These are phyloP conservation scores for Pyrrhia umbra DNA, from an alignment of 2,888 invertebrate species.

Conservation along the genomic window DNA sequence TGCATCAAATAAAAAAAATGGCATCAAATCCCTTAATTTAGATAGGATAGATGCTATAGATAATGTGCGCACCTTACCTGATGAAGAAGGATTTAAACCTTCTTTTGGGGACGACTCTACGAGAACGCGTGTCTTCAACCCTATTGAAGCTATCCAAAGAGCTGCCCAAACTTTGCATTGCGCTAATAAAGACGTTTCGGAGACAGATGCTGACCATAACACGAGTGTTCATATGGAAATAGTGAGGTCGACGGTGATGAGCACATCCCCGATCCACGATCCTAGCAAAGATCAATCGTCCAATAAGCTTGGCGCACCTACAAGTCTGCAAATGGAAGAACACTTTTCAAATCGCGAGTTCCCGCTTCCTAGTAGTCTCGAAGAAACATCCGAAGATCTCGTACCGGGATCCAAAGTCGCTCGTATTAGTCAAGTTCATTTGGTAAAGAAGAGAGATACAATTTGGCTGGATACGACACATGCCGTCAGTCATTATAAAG, in stretches of 20 bases:
- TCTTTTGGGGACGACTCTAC: not conserved
- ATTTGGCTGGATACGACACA: constrained; percentile 45
- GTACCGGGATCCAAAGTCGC: not conserved
- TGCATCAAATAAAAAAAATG: not conserved
- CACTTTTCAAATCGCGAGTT: not conserved
- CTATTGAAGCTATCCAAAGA: not conserved
- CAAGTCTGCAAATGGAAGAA: not conserved
- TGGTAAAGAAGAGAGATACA: constrained; percentile 46
- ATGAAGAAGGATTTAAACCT: not conserved
- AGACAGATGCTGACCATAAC: not conserved
- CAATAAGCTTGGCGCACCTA: not conserved
- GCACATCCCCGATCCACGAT: not conserved
- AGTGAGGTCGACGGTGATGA: no score
- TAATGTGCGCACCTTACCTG: not conserved
- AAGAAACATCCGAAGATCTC: not conserved
- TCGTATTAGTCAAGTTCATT: constrained; percentile 9
- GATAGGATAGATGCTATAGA: not conserved
- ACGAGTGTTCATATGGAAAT: not conserved
- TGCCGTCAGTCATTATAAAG: constrained; percentile 60
- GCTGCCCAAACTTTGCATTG: not conserved
- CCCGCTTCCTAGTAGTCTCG: not conserved
- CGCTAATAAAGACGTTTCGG: not conserved
- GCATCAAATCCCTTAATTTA: not conserved
- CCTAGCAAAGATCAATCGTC: not conserved
- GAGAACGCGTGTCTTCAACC: not conserved